Base-by-base conservation (phyloP, 1,140 invertebrate species). In the Eufriesea mexicana region DNA sequence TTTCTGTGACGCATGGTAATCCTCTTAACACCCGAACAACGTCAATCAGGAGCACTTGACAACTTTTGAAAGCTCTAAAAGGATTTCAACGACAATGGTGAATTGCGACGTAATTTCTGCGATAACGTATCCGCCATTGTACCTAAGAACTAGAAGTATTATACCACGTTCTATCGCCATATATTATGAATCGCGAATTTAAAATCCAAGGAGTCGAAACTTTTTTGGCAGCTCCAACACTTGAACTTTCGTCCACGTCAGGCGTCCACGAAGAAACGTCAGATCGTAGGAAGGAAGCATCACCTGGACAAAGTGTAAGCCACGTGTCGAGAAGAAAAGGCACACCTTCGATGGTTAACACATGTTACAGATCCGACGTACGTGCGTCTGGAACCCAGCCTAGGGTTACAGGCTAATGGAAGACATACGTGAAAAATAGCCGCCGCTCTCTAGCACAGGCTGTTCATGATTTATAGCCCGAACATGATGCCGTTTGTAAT, bases 401-500 rank as follows among this genome's bases (percentile, higher is more conserved):
- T 4, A 5, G 51, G 49, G 20, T 23, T 45, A 25, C 20, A 23
- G 66, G 61, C 18, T 76, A 75, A 81, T 55, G 79, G 79, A 75
- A 76, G 61, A 81, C 67, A 73, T 49, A 66, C n/a, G 72, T 81
- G 79, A 81, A 81, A 81, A 81, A 81, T 81, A 81, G 72, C 25
- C 23, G 49, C 28, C 62, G 59, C 51, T 25, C 72, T 76, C 72
- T 76, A 67, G 57, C 67, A 57, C 72, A 76, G 61, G 35, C 72
- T 16, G 79, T 51, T 76, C 23, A 23, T 81, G 79, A 81, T 81
- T 81, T 81, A 81, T 81, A 25, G 42, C 7, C 49, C 61, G 79
- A 75, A 81, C 79, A 76, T 76, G 79, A 81, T 81, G 72, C 62
- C 79, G 61, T 81, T 81, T 81, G 72, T 81, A 81, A 81, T 76